Conservation (phyloP, 2,888 invertebrate species). For the Pilophorus perplexus region DNA sequence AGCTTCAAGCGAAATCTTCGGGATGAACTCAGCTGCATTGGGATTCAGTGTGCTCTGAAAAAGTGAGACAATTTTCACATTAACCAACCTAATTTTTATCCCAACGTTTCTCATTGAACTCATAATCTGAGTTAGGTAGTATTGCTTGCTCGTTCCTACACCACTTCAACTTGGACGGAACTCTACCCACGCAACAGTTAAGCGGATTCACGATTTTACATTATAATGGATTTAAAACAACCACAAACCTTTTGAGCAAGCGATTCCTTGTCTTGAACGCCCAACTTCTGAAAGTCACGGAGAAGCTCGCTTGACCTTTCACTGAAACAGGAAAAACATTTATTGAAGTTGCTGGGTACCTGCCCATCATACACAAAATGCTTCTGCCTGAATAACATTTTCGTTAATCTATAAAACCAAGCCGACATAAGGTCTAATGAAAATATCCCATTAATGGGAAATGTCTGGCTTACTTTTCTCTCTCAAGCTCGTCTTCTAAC, state of each 20-base stretch:
- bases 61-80: too few species aligned
- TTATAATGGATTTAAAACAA: neutral
- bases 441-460: neutral
- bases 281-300: constrained; percentile 36
- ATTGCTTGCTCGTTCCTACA: neutral
- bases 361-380: too few species aligned
- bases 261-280: constrained; percentile 37
- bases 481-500: constrained; percentile 44
- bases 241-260: constrained; percentile 40
- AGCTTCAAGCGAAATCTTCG: constrained; percentile 51
- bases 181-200: neutral
- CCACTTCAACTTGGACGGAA: neutral
- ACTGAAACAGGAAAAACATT: too few species aligned
- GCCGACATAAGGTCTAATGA: too few species aligned
- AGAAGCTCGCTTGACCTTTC: constrained; percentile 1
- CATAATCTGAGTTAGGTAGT: neutral
- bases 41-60: constrained; percentile 74
- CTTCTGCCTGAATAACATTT: constrained; percentile 5
- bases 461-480: constrained; percentile 11
- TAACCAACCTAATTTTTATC: too few species aligned
- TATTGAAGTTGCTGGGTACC: too few species aligned
- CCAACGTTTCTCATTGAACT: too few species aligned
- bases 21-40: constrained; percentile 80
- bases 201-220: too few species aligned
- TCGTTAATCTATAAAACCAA: neutral